These are phyloP conservation scores for Polylopha cassiicola DNA, from an alignment of 2,888 invertebrate genomes.

Conservation along the genomic window DNA sequence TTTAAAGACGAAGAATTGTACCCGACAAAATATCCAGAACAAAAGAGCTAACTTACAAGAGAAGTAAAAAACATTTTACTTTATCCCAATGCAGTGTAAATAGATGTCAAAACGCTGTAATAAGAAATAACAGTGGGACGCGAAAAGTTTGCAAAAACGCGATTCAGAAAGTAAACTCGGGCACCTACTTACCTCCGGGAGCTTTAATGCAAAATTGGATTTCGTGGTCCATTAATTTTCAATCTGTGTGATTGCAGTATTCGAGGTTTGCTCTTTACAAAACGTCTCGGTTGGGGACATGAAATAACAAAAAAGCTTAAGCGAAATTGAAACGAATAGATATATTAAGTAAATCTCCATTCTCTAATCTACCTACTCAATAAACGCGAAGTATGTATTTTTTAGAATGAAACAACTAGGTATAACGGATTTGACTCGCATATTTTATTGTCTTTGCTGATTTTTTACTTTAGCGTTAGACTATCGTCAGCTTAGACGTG, in stretches of 20 bases:
- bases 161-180: slow-evolving; percentile 22
- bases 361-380: slow-evolving; percentile 22
- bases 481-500: too few relatives aligned
- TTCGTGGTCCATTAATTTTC: slow-evolving; percentile 75
- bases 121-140: slow-evolving; percentile 21
- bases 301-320: slow-evolving; percentile 64
- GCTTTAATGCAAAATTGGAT: slow-evolving; percentile 68
- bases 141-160: slow-evolving; percentile 22
- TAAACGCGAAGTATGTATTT: too few relatives aligned
- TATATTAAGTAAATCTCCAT: slow-evolving; percentile 46
- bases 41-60: slow-evolving; percentile 1
- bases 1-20: too few relatives aligned
- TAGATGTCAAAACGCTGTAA: slow-evolving; percentile 19
- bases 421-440: too few relatives aligned
- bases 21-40: too few relatives aligned
- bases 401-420: too few relatives aligned
- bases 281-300: slow-evolving; percentile 59
- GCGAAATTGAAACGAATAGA: slow-evolving; percentile 61
- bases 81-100: slow-evolving; percentile 13
- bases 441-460: too few relatives aligned
- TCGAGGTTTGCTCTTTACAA: slow-evolving; percentile 69
- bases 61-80: neutral
- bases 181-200: slow-evolving; percentile 23
- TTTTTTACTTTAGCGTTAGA: too few relatives aligned
- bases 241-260: slow-evolving; percentile 76